phyloP scores from a whole-genome alignment of 2,888 invertebrate genomes.

The Apotomis betuletana region DNA sequence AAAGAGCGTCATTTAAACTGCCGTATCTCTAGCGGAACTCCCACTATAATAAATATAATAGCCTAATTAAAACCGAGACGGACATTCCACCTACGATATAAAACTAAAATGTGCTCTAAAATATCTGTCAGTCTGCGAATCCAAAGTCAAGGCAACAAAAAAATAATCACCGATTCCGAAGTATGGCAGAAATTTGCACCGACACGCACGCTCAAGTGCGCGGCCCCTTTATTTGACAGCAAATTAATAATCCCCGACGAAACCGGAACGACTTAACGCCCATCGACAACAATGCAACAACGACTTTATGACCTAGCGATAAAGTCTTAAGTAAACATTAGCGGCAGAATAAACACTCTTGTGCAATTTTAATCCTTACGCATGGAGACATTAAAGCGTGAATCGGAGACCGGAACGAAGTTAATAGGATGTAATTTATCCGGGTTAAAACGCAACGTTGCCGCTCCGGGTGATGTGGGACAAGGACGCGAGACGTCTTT shows the following conservation, averaged over 20 bases:
- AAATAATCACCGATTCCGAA: slow-evolving; percentile 81
- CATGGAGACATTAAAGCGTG: slow-evolving; percentile 75
- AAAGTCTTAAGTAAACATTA: slow-evolving; percentile 74
- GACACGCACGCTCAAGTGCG: slow-evolving; percentile 83
- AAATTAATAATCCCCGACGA: slow-evolving; percentile 79
- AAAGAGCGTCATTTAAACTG: slow-evolving; percentile 8
- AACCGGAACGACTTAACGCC: slow-evolving; percentile 73
- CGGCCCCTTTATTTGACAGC: slow-evolving; percentile 84
- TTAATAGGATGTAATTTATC: slow-evolving; percentile 83
- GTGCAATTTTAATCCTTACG: slow-evolving; percentile 81
- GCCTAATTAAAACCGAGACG: slow-evolving; percentile 64
- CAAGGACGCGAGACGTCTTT: slow-evolving; percentile 56
- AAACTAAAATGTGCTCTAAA: slow-evolving; percentile 69
- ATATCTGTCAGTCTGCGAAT: slow-evolving; percentile 77
- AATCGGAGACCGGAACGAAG: slow-evolving; percentile 78
- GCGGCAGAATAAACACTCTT: slow-evolving; percentile 62
- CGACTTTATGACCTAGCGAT: slow-evolving; percentile 71
- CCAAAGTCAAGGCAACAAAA: slow-evolving; percentile 75
- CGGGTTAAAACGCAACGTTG: slow-evolving; percentile 78
- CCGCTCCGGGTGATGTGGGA: slow-evolving; percentile 74
- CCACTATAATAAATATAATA: slow-evolving; percentile 44
- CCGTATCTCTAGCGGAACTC: slow-evolving; percentile 2
- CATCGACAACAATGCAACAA: slow-evolving; percentile 63
- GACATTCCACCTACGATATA: slow-evolving; percentile 62
- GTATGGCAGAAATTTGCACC: slow-evolving; percentile 83